Conservation (phyloP, 2,888 invertebrate species). For the Zygogramma bicolorata region DNA sequence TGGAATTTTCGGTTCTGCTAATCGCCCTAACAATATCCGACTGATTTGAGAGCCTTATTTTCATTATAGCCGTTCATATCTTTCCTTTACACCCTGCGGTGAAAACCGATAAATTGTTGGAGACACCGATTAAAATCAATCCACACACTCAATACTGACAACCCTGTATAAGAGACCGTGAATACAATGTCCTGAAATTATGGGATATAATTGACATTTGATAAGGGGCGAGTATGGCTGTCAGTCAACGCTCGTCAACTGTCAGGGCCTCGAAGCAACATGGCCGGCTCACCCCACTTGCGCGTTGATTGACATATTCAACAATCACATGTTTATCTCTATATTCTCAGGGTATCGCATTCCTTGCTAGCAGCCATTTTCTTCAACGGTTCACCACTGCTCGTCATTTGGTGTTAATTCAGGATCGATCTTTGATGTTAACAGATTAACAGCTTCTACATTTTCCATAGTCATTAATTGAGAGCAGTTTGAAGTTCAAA, state of each 20-base stretch:
- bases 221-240: slow-evolving; percentile 59
- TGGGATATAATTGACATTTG: slow-evolving; percentile 53
- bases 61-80: too few relatives aligned
- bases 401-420: background rate
- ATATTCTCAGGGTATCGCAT: slow-evolving; percentile 60
- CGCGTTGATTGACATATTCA: slow-evolving; percentile 64
- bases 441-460: too few relatives aligned
- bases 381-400: slow-evolving; percentile 35
- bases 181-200: background rate
- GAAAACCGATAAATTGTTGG: too few relatives aligned
- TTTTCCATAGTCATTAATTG: too few relatives aligned
- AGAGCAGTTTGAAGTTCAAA: too few relatives aligned
- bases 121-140: too few relatives aligned
- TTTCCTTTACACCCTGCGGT: too few relatives aligned
- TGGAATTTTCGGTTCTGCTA: too few relatives aligned
- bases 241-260: slow-evolving; percentile 63
- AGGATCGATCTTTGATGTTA: too few relatives aligned
- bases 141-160: too few relatives aligned
- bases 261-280: slow-evolving; percentile 62
- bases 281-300: slow-evolving; percentile 62
- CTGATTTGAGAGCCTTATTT: too few relatives aligned
- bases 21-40: too few relatives aligned
- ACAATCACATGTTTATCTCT: slow-evolving; percentile 63
- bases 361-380: slow-evolving; percentile 52
- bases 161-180: background rate